Evolutionary conservation across 2,113 vertebrate species (phyloP).

Genomic region (Meriones unguiculatus): DNA sequence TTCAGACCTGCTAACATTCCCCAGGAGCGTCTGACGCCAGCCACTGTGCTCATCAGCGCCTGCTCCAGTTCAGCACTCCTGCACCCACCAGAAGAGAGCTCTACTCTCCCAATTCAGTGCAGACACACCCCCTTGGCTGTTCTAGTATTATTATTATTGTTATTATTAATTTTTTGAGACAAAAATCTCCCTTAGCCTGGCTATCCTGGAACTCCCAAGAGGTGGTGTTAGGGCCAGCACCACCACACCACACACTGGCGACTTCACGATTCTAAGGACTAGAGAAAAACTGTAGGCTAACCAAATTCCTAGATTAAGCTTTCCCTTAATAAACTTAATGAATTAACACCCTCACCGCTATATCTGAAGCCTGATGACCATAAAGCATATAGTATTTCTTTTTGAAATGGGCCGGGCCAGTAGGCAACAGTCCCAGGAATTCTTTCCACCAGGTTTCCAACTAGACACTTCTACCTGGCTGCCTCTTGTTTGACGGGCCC

Average conservation of each 20-base stretch:
- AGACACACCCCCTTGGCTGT: rapidly evolving
- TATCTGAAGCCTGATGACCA: neutral
- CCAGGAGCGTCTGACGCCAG: neutral
- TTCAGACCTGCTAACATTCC: neutral
- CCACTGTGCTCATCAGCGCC: neutral
- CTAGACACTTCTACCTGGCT: neutral
- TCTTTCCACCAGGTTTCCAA: neutral
- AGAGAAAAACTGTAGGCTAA: neutral
- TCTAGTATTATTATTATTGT: no score
- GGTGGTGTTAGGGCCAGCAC: neutral
- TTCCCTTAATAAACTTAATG: neutral
- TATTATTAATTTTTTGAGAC: neutral
- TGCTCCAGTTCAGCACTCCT: neutral
- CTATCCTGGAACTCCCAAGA: neutral
- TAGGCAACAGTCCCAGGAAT: neutral
- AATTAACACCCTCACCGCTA: neutral
- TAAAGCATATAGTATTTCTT: constrained; percentile 1
- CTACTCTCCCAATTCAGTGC: neutral
- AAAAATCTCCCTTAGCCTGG: neutral
- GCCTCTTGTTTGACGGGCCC: neutral
- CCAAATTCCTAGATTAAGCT: neutral
- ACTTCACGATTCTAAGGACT: neutral
- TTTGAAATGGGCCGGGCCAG: neutral
- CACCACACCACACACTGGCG: neutral
- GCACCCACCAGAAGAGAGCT: neutral